Evolutionary conservation across 2,888 invertebrate species (phyloP).

Genomic region (Chymomyza caudatula): DNA sequence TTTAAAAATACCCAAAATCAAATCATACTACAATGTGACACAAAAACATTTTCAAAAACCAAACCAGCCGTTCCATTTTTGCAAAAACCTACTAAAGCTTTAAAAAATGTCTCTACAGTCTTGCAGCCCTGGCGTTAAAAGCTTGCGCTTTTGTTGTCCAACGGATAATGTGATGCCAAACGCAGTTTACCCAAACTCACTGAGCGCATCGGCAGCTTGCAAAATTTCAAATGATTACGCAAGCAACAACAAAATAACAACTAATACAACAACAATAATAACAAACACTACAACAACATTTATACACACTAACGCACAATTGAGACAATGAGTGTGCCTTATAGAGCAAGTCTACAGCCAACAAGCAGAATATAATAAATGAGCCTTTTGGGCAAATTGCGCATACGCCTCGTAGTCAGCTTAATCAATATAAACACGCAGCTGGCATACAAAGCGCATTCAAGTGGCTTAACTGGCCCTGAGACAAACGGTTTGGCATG

Average conservation of each 20-base stretch:
- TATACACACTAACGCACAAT: conserved; percentile 14
- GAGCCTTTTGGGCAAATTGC: conserved; percentile 46
- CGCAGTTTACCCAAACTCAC: conserved; percentile 24
- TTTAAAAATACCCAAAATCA: too few species aligned
- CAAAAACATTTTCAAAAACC: neutral
- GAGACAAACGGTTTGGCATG: conserved; percentile 29
- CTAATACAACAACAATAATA: conserved; percentile 3
- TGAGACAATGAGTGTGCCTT: conserved; percentile 44
- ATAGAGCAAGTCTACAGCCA: neutral
- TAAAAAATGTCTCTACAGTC: neutral
- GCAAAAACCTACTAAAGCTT: neutral
- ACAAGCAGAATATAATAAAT: neutral
- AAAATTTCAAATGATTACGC: conserved; percentile 23
- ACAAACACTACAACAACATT: neutral
- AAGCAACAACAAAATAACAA: neutral
- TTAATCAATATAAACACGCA: conserved; percentile 18
- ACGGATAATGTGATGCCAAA: conserved; percentile 20
- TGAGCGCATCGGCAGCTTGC: conserved; percentile 38
- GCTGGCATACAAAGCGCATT: conserved; percentile 56
- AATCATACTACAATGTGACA: too few species aligned
- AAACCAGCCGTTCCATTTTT: neutral
- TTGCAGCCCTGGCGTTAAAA: neutral
- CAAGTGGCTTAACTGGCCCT: conserved; percentile 46
- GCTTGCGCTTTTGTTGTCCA: conserved; percentile 4
- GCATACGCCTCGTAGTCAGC: conserved; percentile 52